Evolutionary conservation across 2,113 vertebrate genomes (phyloP).

Genomic region (Falco punctatus): DNA sequence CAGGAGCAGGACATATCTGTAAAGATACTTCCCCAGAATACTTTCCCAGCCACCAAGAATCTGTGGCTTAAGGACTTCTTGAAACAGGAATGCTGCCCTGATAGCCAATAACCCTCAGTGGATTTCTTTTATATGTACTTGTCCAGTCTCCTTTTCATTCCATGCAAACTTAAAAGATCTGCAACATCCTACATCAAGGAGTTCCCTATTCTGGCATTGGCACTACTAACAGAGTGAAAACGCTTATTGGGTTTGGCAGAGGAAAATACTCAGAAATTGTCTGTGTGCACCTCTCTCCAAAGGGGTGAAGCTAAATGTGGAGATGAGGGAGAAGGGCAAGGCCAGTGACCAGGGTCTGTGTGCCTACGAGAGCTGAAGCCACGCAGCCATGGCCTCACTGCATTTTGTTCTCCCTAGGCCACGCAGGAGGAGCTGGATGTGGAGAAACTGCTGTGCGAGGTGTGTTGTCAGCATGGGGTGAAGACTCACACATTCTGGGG

Average conservation of each 20-base stretch:
- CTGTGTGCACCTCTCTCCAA: background rate
- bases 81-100: background rate
- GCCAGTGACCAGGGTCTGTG: background rate
- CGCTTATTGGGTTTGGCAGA: background rate
- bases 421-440: constrained; percentile 80
- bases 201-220: background rate
- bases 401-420: constrained; percentile 50
- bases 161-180: background rate
- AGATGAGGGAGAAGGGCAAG: background rate
- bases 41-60: background rate
- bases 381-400: background rate
- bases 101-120: background rate
- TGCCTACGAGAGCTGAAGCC: background rate
- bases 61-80: background rate
- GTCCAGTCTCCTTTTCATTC: background rate
- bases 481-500: constrained; percentile 82
- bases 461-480: constrained; percentile 77
- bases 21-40: background rate
- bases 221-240: background rate
- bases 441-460: constrained; percentile 74
- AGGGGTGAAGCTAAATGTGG: background rate
- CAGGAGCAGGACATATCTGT: background rate
- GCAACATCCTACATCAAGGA: background rate
- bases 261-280: background rate
- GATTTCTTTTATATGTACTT: background rate